A percentile compares a stretch with the other conserved stretches of the same genome.
Conservation (phyloP, 1,140 invertebrate genomes). For the roundworm (Caenorhabditis elegans) region DNA sequence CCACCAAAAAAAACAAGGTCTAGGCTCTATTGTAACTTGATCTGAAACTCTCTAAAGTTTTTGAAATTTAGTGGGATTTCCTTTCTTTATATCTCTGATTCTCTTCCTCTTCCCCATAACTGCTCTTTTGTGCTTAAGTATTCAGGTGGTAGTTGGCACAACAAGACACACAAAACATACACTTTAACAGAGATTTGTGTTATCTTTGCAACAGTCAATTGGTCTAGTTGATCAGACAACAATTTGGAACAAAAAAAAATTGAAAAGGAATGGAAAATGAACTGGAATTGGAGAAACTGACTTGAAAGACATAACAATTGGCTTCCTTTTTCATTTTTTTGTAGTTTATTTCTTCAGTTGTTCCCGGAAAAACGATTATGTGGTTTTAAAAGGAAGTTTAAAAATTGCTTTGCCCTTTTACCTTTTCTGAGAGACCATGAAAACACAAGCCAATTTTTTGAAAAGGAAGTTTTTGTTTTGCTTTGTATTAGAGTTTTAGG, state of each 20-base stretch:
- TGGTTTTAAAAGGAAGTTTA: no score
- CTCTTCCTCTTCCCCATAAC: background rate
- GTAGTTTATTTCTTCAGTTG: background rate
- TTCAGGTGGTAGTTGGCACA: background rate
- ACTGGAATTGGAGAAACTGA: background rate
- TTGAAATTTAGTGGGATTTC: background rate
- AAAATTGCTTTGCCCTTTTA: no score
- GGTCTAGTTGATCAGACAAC: background rate
- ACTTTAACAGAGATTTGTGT: background rate
- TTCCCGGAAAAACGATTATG: no score
- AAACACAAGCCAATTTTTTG: no score
- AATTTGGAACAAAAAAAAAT: background rate
- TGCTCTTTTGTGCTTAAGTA: background rate
- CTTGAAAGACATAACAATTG: background rate
- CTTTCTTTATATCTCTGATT: background rate
- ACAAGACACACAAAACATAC: conserved; percentile 4
- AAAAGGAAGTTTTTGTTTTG: no score
- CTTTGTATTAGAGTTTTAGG: no score
- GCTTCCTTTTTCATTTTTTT: background rate
- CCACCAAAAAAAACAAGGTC: background rate
- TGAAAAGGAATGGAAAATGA: background rate
- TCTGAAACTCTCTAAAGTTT: background rate
- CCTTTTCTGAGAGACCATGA: no score
- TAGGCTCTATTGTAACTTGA: background rate
- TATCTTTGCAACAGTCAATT: background rate